Evolutionary conservation across 2,888 invertebrate species (phyloP).

Genomic region (Calameuta pallipes): DNA sequence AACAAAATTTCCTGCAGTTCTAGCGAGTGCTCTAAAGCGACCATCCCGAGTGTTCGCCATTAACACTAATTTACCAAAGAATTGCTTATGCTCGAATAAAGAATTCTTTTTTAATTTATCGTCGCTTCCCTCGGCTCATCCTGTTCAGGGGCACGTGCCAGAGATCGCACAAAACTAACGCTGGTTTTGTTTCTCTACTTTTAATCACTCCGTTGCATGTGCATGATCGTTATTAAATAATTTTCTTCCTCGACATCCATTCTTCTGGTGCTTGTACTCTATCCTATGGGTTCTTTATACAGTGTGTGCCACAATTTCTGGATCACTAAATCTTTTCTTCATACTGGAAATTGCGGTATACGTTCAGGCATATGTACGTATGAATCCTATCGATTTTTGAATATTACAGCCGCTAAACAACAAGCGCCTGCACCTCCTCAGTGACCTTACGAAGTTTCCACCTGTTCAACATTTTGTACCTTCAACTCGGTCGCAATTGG

Average conservation of each 20-base stretch:
- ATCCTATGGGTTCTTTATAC: neutral
- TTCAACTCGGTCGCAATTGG: neutral
- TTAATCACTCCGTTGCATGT: neutral
- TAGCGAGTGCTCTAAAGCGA: neutral
- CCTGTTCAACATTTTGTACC: neutral
- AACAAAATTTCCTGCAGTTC: neutral
- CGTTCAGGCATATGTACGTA: neutral
- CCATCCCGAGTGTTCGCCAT: neutral
- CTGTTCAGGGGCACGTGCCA: neutral
- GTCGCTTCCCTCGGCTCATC: neutral
- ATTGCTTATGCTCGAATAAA: neutral
- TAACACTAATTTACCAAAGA: neutral
- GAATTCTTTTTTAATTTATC: constrained; percentile 11
- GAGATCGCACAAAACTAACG: neutral
- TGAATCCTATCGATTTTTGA: constrained; percentile 30
- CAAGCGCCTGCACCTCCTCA: constrained; percentile 54
- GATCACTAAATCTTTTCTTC: neutral
- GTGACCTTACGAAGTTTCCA: neutral
- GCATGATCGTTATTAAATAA: neutral
- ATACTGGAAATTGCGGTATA: neutral
- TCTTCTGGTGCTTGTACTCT: neutral
- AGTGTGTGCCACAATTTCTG: neutral
- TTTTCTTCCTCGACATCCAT: neutral
- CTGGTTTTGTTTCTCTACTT: neutral
- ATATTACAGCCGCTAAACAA: constrained; percentile 63